Evolutionary conservation across 2,888 invertebrate species (phyloP).

Genomic region (Lycaena phlaeas): DNA sequence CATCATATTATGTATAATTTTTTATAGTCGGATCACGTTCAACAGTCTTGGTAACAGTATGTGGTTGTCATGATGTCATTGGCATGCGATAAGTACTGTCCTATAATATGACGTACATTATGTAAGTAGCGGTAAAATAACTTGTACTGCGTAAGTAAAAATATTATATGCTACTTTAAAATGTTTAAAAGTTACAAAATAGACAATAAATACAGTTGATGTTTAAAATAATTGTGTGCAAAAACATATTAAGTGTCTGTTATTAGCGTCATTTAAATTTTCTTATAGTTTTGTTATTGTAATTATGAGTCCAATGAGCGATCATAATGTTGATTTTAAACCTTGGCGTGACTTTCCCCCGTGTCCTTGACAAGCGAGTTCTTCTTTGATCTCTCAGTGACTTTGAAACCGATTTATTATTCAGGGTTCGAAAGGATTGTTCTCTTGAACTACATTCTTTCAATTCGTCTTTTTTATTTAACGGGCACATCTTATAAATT

Average conservation of each 20-base stretch:
- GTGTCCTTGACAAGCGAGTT: conserved; percentile 6
- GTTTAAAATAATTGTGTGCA: too few species aligned
- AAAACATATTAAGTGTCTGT: neutral
- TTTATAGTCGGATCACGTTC: conserved; percentile 49
- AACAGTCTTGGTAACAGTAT: conserved; percentile 53
- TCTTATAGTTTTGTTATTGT: too few species aligned
- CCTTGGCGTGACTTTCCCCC: neutral
- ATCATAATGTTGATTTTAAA: neutral
- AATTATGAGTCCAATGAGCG: too few species aligned
- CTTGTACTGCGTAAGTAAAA: too few species aligned
- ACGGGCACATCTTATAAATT: too few species aligned
- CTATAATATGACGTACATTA: conserved; percentile 36
- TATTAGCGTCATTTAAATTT: too few species aligned
- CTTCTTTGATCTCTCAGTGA: conserved; percentile 2
- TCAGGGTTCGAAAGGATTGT: neutral
- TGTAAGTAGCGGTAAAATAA: conserved; percentile 30
- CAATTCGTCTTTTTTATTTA: too few species aligned
- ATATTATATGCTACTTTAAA: too few species aligned
- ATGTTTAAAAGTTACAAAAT: neutral
- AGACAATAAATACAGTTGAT: neutral
- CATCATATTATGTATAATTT: too few species aligned
- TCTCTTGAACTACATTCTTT: too few species aligned
- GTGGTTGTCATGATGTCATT: conserved; percentile 60
- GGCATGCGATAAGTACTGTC: conserved; percentile 52
- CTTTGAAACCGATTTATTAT: neutral